Percentiles rank a stretch among this genome's conserved stretches.
Evolutionary conservation across 2,888 invertebrate genomes (phyloP).

Genomic region (Dicyrtoma fusca): DNA sequence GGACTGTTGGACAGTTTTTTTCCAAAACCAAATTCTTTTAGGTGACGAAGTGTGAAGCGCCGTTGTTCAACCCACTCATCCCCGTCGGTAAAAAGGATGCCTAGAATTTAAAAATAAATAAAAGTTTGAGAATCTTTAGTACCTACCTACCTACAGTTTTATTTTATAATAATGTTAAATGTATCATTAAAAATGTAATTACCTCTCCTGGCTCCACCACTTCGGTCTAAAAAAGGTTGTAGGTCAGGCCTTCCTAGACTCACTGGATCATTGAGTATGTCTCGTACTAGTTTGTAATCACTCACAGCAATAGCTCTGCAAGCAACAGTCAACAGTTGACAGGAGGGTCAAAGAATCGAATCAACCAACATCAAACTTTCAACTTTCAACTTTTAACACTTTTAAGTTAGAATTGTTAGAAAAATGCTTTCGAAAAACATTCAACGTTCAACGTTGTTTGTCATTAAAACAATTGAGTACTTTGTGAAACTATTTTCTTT

Average conservation of each 20-base stretch:
- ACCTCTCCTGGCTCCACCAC: constrained; percentile 49
- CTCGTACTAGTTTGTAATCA: constrained; percentile 47
- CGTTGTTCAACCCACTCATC: constrained; percentile 49
- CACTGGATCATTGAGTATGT: constrained; percentile 38
- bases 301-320: constrained; percentile 50
- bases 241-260: constrained; percentile 49
- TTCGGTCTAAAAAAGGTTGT: constrained; percentile 45
- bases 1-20: constrained; percentile 7
- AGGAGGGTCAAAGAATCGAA: no score
- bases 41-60: constrained; percentile 42
- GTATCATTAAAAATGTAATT: neutral
- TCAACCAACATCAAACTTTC: neutral
- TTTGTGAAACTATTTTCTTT: no score
- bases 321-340: no score
- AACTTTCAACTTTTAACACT: no score
- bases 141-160: no score
- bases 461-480: no score
- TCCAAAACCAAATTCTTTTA: constrained; percentile 51
- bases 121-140: no score
- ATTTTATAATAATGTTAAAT: neutral
- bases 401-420: neutral
- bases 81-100: constrained; percentile 50
- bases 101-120: no score
- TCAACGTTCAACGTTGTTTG: neutral
- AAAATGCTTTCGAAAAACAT: neutral